Conservation (phyloP, 2,113 vertebrate genomes). For the Acanthisitta chloris region DNA sequence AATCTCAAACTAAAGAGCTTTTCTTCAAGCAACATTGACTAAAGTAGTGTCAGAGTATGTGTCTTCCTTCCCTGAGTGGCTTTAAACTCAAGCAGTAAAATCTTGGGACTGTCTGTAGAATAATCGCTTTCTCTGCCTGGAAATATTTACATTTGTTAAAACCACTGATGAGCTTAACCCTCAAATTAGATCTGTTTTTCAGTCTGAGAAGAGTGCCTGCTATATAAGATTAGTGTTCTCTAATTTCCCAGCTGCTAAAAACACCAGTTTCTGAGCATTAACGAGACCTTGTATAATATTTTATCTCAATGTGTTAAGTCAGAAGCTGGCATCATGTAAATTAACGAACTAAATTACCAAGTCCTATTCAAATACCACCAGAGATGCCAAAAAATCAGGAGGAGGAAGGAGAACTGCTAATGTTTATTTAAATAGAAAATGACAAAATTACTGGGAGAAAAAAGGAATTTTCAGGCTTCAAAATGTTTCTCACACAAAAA, state of each 20-base stretch:
- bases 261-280: not conserved
- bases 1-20: not conserved
- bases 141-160: not conserved
- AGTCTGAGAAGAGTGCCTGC: not conserved
- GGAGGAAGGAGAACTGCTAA: not conserved
- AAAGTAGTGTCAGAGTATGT: not conserved
- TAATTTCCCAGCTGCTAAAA: not conserved
- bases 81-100: not conserved
- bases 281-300: not conserved
- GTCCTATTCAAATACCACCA: not conserved
- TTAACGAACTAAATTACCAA: not conserved
- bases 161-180: not conserved
- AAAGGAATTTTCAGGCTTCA: not conserved
- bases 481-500: not conserved
- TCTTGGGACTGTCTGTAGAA: not conserved
- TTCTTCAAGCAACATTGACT: not conserved
- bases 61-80: not conserved
- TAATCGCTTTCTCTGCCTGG: not conserved
- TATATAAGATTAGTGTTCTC: not conserved
- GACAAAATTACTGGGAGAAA: not conserved
- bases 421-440: slow-evolving; percentile 21
- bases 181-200: not conserved
- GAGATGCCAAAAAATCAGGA: not conserved
- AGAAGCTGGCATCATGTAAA: not conserved
- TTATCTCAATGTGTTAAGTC: not conserved